A percentile compares a stretch with the other conserved stretches of the same genome.
These are phyloP conservation scores for Pimephales promelas DNA, from an alignment of 2,113 vertebrate species.

Conservation along the genomic window DNA sequence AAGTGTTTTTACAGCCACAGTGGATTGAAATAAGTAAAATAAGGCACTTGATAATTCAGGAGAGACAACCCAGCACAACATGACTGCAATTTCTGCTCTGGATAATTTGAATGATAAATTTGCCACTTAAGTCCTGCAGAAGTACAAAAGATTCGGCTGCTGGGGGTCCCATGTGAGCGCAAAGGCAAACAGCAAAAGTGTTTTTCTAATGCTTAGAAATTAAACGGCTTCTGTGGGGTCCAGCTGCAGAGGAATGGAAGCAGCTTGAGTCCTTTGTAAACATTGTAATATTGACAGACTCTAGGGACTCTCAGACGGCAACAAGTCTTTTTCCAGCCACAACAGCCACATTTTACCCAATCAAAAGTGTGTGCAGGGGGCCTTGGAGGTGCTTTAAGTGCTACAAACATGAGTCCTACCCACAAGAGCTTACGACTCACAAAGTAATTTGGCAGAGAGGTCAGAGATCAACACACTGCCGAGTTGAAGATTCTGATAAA, in stretches of 20 bases:
- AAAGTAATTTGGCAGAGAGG: neutral
- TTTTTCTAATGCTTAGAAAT: neutral
- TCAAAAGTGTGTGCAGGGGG: neutral
- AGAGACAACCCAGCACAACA: neutral
- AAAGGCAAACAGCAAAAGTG: slow-evolving; percentile 8
- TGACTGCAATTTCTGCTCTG: slow-evolving; percentile 6
- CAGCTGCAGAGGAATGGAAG: slow-evolving; percentile 70
- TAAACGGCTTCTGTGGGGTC: slow-evolving; percentile 75
- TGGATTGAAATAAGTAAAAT: neutral
- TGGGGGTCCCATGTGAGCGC: neutral
- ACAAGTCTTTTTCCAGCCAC: neutral
- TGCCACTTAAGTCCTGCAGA: neutral
- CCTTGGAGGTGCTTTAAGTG: slow-evolving; percentile 17
- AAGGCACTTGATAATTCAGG: neutral
- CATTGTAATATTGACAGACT: neutral
- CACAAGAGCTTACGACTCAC: neutral
- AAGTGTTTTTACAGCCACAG: neutral
- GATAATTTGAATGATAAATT: neutral
- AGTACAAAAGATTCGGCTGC: neutral
- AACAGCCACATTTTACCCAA: slow-evolving; percentile 35
- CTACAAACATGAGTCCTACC: slow-evolving; percentile 11
- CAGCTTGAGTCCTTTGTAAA: slow-evolving; percentile 74
- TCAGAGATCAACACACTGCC: neutral
- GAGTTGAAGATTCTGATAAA: neutral
- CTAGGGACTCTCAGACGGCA: neutral